Conservation (phyloP, 2,888 invertebrate genomes). For the Masnerella sp. region DNA sequence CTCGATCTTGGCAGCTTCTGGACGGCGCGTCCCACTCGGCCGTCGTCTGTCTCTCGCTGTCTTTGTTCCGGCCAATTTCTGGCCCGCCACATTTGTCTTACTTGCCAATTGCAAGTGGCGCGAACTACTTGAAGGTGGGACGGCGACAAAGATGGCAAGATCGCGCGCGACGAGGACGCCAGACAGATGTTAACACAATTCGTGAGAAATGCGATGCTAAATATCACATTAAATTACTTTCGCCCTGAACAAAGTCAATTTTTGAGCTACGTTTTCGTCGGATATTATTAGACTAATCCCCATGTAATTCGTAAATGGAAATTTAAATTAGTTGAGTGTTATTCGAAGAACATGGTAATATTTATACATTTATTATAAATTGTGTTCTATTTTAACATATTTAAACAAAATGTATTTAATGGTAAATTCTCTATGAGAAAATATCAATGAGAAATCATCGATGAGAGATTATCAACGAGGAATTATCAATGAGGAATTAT, state of each 20-base stretch:
- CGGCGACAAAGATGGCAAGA: slow-evolving; percentile 26
- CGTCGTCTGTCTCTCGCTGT: slow-evolving; percentile 57
- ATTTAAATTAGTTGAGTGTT: too few relatives aligned
- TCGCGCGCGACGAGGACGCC: slow-evolving; percentile 13
- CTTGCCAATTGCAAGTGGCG: slow-evolving; percentile 71
- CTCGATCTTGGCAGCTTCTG: slow-evolving; percentile 64
- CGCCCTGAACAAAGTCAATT: not conserved
- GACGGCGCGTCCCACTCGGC: slow-evolving; percentile 56
- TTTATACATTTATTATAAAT: too few relatives aligned
- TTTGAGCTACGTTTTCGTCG: not conserved
- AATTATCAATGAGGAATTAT: too few relatives aligned
- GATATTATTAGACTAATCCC: not conserved
- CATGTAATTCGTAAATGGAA: too few relatives aligned
- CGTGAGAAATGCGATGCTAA: slow-evolving; percentile 31
- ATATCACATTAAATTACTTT: slow-evolving; percentile 32
- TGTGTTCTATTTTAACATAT: too few relatives aligned
- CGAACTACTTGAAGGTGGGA: slow-evolving; percentile 43
- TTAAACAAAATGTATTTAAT: too few relatives aligned
- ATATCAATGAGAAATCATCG: too few relatives aligned
- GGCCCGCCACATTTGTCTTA: slow-evolving; percentile 73
- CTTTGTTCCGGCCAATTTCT: slow-evolving; percentile 72
- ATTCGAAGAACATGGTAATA: too few relatives aligned
- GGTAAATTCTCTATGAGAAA: too few relatives aligned
- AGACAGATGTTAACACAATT: slow-evolving; percentile 36
- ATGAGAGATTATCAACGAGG: too few relatives aligned